Evolutionary conservation across 1,140 invertebrate genomes (phyloP).

Genomic region (Diachasma alloeum): DNA sequence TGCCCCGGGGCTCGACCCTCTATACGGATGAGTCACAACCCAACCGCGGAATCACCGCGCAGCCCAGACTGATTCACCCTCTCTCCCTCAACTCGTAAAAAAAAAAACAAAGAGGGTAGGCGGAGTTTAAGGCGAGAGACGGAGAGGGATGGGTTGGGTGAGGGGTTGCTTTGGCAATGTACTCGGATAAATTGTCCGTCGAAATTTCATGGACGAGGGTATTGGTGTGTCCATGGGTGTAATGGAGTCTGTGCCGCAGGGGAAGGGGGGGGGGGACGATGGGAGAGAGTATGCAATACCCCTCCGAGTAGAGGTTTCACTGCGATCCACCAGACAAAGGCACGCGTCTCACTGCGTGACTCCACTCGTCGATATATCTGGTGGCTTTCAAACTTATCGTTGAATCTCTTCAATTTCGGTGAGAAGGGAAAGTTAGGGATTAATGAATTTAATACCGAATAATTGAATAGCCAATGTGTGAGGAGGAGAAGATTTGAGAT

Average conservation of each 20-base stretch:
- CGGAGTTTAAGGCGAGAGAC: background rate
- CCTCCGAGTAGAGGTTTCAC: background rate
- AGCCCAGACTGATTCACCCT: constrained; percentile 34
- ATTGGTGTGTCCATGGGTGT: background rate
- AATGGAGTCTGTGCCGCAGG: background rate
- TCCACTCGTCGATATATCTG: constrained; percentile 20
- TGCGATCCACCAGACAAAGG: constrained; percentile 13
- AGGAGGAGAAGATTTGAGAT: no score
- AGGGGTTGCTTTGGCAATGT: constrained; percentile 2
- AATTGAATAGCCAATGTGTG: no score
- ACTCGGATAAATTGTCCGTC: constrained; percentile 27
- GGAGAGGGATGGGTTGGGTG: background rate
- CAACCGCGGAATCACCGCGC: constrained; percentile 34
- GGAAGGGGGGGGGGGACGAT: background rate
- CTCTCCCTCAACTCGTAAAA: background rate
- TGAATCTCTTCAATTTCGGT: background rate
- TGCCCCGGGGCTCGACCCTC: background rate
- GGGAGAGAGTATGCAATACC: background rate
- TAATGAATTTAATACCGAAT: background rate
- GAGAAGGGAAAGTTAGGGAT: background rate
- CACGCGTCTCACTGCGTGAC: constrained; percentile 17
- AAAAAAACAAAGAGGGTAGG: background rate
- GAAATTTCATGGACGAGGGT: constrained; percentile 19
- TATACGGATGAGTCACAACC: constrained; percentile 32
- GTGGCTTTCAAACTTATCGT: background rate